phyloP scores from a whole-genome alignment of 2,113 vertebrate genomes.

The Seriola rivoliana region DNA sequence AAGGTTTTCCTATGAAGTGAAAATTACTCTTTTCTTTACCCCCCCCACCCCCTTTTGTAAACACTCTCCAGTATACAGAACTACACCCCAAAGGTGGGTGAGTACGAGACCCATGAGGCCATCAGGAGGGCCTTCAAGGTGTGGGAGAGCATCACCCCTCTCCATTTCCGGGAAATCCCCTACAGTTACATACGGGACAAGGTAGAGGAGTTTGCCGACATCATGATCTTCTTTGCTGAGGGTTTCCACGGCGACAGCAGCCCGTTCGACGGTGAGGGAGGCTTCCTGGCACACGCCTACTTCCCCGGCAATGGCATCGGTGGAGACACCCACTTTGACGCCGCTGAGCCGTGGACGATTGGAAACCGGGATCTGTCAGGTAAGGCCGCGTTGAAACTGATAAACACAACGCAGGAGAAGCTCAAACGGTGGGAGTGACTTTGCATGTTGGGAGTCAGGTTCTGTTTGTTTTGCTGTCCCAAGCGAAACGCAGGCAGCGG shows the following conservation, averaged over 20 bases:
- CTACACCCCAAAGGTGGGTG: conserved; percentile 89
- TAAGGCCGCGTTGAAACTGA: conserved; percentile 71
- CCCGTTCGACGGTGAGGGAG: conserved; percentile 94
- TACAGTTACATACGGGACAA: conserved; percentile 89
- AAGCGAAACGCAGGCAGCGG: conserved; percentile 11
- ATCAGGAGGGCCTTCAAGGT: conserved; percentile 92
- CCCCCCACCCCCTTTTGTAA: neutral
- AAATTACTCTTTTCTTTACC: neutral
- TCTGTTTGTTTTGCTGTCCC: conserved; percentile 2
- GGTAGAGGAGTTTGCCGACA: conserved; percentile 90
- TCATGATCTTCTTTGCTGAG: conserved; percentile 94
- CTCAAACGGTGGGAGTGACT: conserved; percentile 13
- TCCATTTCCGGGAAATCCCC: conserved; percentile 91
- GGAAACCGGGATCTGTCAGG: conserved; percentile 87
- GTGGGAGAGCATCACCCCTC: conserved; percentile 89
- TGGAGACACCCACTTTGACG: conserved; percentile 94
- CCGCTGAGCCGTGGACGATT: conserved; percentile 92
- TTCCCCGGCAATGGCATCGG: conserved; percentile 92
- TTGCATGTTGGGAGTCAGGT: neutral
- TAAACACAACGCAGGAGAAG: conserved; percentile 32
- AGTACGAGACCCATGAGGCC: conserved; percentile 89
- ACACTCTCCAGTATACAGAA: conserved; percentile 85
- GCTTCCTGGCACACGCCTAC: conserved; percentile 94
- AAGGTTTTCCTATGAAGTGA: neutral
- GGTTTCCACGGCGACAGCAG: conserved; percentile 94